Evolutionary conservation across 2,888 invertebrate genomes (phyloP), one percentile per base, ranked within the genome.

Genomic region (Acronicta psi): DNA sequence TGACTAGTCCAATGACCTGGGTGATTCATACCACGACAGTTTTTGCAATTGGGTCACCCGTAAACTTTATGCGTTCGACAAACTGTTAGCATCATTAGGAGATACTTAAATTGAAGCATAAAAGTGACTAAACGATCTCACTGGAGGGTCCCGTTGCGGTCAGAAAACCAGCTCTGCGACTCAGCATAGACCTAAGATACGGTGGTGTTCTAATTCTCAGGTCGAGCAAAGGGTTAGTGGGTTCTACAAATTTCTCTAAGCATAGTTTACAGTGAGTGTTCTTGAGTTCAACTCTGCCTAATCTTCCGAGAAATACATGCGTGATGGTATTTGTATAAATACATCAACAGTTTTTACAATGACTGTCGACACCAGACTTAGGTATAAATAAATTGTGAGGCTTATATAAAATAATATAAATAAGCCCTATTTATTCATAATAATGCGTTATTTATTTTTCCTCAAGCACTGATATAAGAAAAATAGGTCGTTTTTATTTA

Each of bases 21-120:
- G 62, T 78, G 84, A 86, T 69, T 86, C 86, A 84, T 76, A 41
- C 16, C 70, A 54, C 77, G 67, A 70, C 70, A 71, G 69, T 62
- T 62, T 72, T 69, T 73, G 73, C 84, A 88, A 86, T 80, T 88
- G 77, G 90, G 91, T 87, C 90, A 84, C 61, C 72, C 84, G 81
- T 85, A 83, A 85, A 86, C 80, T 59, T 65, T 49, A 65, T 38
- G 71, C 36, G 31, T 50, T 50, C 42, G 16, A 41, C 45, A 50
- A 40, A 53, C 45, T 45, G n/a, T 20, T 55, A 60, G 69, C 40
- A 50, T 31, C 49, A 70, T 67, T 53, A 64, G 20, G 18, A 17
- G 31, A 13, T 17, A 25, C 40, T 53, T 43, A 37, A 43, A 47
- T 42, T 38, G 10, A 34, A 18, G 13, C 23, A 8, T 20, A 23